Base-by-base conservation (phyloP, 1,140 invertebrate species). In the Meloidogyne hapla region DNA sequence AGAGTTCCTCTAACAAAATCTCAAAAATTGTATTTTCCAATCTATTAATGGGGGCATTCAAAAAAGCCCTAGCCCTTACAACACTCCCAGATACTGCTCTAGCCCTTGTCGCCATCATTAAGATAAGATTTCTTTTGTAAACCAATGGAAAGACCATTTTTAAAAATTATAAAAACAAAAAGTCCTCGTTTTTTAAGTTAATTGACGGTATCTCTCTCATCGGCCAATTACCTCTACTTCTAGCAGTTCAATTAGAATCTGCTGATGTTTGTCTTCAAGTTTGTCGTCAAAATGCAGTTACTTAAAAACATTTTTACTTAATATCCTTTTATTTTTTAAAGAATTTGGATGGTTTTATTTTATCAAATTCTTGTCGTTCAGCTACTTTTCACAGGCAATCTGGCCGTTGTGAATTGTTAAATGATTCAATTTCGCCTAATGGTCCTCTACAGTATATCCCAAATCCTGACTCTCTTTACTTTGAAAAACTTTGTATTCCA, bases 401-500 rank as follows among this genome's bases (percentile, higher is more conserved):
- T n/a, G 80, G 80, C 2, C 81, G 81, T 18, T 81, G 80, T 67
- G 70, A 74, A 61, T 79, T 81, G 3, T 61, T 70, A n/a, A 45
- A 78, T 40, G 63, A 66, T 38, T 67, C 81, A 12, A 81, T 81
- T 26, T 83, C 80, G 4, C 80, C 80, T 13, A 81, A 81, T 65
- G 80, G 80, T 26, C 42, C 79, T 42, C 78, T 81, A 13, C 67
- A 72, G n/a, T 81, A 81, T 72, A 70, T 56, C 21, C 80, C 80
- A 10, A 80, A 79, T 45, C 69, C 69, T 5, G 69, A 83, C 45
- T 79, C 75, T 64, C 42, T 81, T 25, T 81, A 81, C 40, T 81
- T 81, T 68, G 80, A 81, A 56, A 81, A 81, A 68, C 62, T 83
- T 48, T 81, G 80, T 68, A 83, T 81, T 67, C 61, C 77, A 33